A percentile compares a stretch with the other conserved stretches of the same genome.
Evolutionary conservation across 2,797 vertebrate species (phyloP).

Genomic region (Fistularia commersonii): DNA sequence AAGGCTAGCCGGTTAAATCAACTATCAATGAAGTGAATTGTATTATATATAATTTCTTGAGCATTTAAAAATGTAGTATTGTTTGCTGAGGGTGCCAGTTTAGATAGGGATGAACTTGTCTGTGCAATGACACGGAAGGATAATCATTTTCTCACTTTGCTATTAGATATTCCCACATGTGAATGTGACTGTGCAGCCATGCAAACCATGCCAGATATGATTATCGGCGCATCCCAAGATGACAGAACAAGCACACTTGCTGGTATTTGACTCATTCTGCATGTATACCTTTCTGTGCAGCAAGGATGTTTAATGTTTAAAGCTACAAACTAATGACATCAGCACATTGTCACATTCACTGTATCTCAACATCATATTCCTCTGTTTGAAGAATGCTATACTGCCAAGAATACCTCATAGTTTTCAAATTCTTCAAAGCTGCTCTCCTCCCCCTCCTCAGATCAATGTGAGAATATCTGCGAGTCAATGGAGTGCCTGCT

Average conservation of each 20-base stretch:
- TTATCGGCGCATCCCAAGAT: conserved; percentile 54
- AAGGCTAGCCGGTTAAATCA: too few relatives aligned
- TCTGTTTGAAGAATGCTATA: background rate
- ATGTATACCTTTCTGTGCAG: too few relatives aligned
- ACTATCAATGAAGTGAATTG: too few relatives aligned
- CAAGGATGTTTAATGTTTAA: too few relatives aligned
- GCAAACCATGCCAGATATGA: conserved; percentile 71
- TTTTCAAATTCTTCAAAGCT: conserved; percentile 1
- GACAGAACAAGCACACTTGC: conserved; percentile 59
- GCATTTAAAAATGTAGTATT: too few relatives aligned
- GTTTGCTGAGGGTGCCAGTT: too few relatives aligned
- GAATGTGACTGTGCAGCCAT: conserved; percentile 79
- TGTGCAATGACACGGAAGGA: too few relatives aligned
- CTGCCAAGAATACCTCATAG: too few relatives aligned
- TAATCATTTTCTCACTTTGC: conserved; percentile 19
- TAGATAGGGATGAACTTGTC: too few relatives aligned
- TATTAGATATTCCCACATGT: conserved; percentile 80
- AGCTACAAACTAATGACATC: too few relatives aligned
- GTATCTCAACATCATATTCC: background rate
- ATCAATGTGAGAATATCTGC: conserved; percentile 79
- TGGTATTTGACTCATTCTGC: conserved; percentile 69
- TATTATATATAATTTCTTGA: too few relatives aligned
- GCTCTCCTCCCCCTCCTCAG: conserved; percentile 58
- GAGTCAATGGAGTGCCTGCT: conserved; percentile 82
- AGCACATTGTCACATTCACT: too few relatives aligned